phyloP scores from a whole-genome alignment of 1,140 invertebrate genomes.

The Periplaneta americana region DNA sequence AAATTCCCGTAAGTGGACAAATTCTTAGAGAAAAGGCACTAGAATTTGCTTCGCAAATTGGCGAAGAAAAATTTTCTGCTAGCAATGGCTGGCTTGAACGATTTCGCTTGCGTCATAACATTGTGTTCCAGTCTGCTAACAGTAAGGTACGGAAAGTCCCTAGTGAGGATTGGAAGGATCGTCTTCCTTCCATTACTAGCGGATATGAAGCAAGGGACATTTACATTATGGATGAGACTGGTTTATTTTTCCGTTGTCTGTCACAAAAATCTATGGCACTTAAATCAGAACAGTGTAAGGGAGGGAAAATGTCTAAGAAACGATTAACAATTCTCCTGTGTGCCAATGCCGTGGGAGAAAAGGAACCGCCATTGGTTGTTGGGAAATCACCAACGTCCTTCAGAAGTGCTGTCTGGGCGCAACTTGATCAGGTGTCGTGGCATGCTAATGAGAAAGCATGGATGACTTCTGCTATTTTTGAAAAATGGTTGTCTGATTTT shows the following conservation, averaged over 20 bases:
- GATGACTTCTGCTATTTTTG: background rate
- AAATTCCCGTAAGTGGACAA: background rate
- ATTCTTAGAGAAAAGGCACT: background rate
- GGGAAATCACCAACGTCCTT: background rate
- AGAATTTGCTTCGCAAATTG: background rate
- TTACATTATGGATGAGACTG: background rate
- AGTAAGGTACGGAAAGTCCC: background rate
- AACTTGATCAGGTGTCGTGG: background rate
- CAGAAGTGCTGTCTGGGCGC: background rate
- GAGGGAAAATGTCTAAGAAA: background rate
- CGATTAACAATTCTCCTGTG: background rate
- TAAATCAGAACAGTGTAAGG: background rate
- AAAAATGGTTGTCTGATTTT: background rate
- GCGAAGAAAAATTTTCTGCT: background rate
- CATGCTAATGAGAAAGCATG: background rate
- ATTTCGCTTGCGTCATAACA: background rate
- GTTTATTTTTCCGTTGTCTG: background rate
- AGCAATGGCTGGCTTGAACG: background rate
- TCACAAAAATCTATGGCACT: background rate
- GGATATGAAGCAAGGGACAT: background rate
- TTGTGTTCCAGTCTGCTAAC: background rate
- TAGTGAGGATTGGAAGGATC: background rate
- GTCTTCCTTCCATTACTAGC: background rate
- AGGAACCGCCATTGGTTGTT: background rate
- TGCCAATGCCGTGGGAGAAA: background rate